Base-by-base conservation (phyloP, 1,140 invertebrate species). In the Bombus balteatus region DNA sequence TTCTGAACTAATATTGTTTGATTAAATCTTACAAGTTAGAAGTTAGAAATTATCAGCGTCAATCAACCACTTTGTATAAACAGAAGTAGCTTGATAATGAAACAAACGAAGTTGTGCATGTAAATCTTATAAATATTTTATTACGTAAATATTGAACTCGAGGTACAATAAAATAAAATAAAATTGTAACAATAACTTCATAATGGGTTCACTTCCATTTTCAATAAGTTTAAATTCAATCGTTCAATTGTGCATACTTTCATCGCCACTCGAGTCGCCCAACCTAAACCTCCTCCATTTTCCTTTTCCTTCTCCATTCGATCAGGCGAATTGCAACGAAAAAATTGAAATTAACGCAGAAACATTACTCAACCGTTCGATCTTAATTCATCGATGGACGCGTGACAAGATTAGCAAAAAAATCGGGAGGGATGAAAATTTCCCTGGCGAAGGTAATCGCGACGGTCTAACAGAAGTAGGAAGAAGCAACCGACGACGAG, bases 391-490 rank as follows among this genome's bases (percentile, higher is more conserved):
- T 83, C 65, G 74, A 78, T 34, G 73, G 28, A 12, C 13, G 37
- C 43, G 15, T 32, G 82, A 84, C 59, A 22, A 25, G 15, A n/a
- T 28, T 25, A 9, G 68, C n/a, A 47, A 72, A 80, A 85, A 72
- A 80, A 85, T 80, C 43, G 32, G 41, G 28, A 68, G 41, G 28
- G 68, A 53, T 62, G 68, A 80, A 72, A 85, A 79, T 79, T 85
- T 70, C 32, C 53, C 28, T 13, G 37, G 12, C 9, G 53, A 25
- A 10, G 53, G 53, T 70, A 72, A 85, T 79, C 83, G 74, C 25
- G 22, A 47, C 22, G 32, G 39, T 15, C 25, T 3, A 41, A 62
- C 25, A 62, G 57, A n/a, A 72, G 68, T 18, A 34, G n/a, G n/a
- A 47, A 78, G 65, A 43, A 72, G 62, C 78, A 28, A 13, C 10